A percentile compares a stretch with the other conserved stretches of the same genome.
Evolutionary conservation across 1,140 invertebrate genomes (phyloP).

Genomic region (Orussus abietinus): DNA sequence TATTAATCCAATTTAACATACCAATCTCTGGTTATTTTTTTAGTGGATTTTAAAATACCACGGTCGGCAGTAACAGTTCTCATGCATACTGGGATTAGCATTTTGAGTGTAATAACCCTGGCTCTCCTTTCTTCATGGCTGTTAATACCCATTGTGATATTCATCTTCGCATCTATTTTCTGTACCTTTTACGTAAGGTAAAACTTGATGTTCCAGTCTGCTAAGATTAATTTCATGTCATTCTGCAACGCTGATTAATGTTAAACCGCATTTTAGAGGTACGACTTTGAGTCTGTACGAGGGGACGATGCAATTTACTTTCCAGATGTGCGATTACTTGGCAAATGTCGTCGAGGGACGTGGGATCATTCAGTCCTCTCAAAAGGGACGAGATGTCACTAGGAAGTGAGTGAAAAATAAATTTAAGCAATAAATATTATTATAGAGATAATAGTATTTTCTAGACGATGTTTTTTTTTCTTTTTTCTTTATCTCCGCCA

Average conservation of each 20-base stretch:
- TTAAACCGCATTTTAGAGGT: slow-evolving; percentile 13
- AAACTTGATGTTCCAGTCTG: neutral
- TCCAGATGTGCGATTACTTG: slow-evolving; percentile 23
- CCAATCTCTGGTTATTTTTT: slow-evolving; percentile 5
- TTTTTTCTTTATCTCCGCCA: neutral
- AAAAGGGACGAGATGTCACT: slow-evolving; percentile 27
- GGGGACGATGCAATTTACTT: slow-evolving; percentile 19
- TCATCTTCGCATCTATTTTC: slow-evolving; percentile 10
- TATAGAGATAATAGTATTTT: neutral
- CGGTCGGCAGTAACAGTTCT: slow-evolving; percentile 23
- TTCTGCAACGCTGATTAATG: slow-evolving; percentile 1
- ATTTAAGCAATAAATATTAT: neutral
- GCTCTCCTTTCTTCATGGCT: slow-evolving; percentile 22
- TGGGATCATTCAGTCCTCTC: slow-evolving; percentile 25
- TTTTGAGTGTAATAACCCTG: slow-evolving; percentile 21
- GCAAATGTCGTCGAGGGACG: slow-evolving; percentile 23
- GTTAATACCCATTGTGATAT: slow-evolving; percentile 15
- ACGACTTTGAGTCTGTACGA: slow-evolving; percentile 19
- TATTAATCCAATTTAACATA: neutral
- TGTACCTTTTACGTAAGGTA: slow-evolving; percentile 19
- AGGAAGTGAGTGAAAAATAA: slow-evolving; percentile 19
- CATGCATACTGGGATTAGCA: slow-evolving; percentile 24
- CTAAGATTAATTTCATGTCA: slow-evolving; percentile 4
- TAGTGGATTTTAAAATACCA: slow-evolving; percentile 24
- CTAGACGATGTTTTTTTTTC: neutral